Conservation (phyloP, 2,888 invertebrate genomes). For the Acronicta alni region DNA sequence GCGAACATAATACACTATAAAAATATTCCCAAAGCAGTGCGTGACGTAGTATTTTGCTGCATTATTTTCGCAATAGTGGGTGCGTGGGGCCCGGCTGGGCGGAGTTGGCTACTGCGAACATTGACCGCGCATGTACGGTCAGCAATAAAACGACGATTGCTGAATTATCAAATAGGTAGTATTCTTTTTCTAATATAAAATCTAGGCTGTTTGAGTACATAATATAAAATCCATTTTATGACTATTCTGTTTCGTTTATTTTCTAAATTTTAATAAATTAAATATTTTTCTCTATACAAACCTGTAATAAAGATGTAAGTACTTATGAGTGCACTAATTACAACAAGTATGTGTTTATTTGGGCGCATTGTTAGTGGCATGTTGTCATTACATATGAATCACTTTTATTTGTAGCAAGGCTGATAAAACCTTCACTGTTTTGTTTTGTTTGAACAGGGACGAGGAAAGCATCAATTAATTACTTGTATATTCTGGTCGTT, state of each 20-base stretch:
- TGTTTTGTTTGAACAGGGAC: conserved; percentile 11
- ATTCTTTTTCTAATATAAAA: no score
- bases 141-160: conserved; percentile 51
- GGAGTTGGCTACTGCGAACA: conserved; percentile 68
- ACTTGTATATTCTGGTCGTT: neutral
- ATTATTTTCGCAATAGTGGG: conserved; percentile 79
- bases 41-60: conserved; percentile 66
- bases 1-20: conserved; percentile 53
- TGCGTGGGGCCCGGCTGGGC: conserved; percentile 76
- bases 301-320: neutral
- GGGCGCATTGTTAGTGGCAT: conserved; percentile 9
- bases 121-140: conserved; percentile 76
- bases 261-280: no score
- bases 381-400: conserved; percentile 20
- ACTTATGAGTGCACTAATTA: neutral
- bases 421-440: conserved; percentile 29
- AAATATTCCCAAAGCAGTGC: conserved; percentile 64
- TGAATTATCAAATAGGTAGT: conserved; percentile 8
- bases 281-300: no score
- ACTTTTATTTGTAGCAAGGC: conserved; percentile 32
- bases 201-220: no score
- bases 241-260: no score
- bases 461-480: conserved; percentile 14
- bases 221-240: no score
- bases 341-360: conserved; percentile 23